Conservation (phyloP, 1,140 invertebrate genomes). For the Drosophila erecta region DNA sequence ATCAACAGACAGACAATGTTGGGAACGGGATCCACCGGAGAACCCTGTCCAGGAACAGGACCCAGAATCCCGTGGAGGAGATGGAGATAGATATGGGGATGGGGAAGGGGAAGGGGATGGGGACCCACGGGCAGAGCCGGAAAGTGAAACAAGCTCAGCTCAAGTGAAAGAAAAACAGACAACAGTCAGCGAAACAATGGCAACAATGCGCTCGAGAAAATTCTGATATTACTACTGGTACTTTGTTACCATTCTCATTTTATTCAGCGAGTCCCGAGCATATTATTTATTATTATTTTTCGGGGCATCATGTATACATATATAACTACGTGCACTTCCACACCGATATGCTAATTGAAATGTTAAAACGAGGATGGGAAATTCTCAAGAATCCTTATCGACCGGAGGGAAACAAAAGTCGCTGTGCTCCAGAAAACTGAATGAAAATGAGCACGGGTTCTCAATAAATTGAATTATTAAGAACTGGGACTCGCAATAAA, state of each 20-base stretch:
- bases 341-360: constrained; percentile 65
- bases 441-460: constrained; percentile 15
- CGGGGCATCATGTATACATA: constrained; percentile 3
- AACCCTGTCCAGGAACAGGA: constrained; percentile 19
- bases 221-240: constrained; percentile 60
- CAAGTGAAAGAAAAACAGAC: constrained; percentile 78
- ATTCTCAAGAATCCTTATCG: constrained; percentile 40
- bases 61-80: constrained; percentile 3
- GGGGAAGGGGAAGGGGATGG: background rate
- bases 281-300: constrained; percentile 60
- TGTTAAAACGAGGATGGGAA: constrained; percentile 31
- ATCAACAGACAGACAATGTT: constrained; percentile 75
- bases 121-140: constrained; percentile 49
- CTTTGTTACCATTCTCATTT: constrained; percentile 44
- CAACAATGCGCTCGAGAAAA: constrained; percentile 73
- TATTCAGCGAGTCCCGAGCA: constrained; percentile 40
- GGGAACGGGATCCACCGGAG: constrained; percentile 6
- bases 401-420: constrained; percentile 19
- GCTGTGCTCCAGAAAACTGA: constrained; percentile 13
- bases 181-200: constrained; percentile 73
- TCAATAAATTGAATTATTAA: constrained; percentile 31
- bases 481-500: constrained; percentile 16
- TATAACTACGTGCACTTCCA: constrained; percentile 8
- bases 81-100: constrained; percentile 3
- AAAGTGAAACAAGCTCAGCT: constrained; percentile 73